Percentiles rank a stretch among this genome's conserved stretches.
Evolutionary conservation across 92 coral and sea anemone species (phyloP).

Genomic region (Zoanthus solanderi): DNA sequence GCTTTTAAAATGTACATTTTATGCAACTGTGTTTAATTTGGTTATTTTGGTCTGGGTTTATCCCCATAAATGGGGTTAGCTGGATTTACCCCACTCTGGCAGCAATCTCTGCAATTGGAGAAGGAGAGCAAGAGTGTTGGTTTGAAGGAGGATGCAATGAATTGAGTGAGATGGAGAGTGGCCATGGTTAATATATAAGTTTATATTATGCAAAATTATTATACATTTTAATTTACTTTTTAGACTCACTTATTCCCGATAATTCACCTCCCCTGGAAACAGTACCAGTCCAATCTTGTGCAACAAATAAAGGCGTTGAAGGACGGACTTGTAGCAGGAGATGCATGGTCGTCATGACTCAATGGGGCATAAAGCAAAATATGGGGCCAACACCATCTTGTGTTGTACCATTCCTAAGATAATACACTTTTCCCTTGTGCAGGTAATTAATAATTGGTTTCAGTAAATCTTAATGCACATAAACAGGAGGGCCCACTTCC

Average conservation of each 20-base stretch:
- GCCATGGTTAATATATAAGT: too few relatives aligned
- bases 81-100: too few relatives aligned
- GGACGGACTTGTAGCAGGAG: neutral
- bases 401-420: neutral
- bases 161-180: too few relatives aligned
- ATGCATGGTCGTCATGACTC: neutral
- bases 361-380: slow-evolving; percentile 17
- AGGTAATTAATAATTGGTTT: neutral
- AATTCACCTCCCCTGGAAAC: neutral
- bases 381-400: slow-evolving; percentile 24
- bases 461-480: neutral
- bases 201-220: neutral
- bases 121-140: too few relatives aligned
- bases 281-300: neutral
- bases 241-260: neutral
- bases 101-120: too few relatives aligned
- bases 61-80: too few relatives aligned
- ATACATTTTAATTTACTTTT: neutral
- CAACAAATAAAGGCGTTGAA: neutral
- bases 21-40: too few relatives aligned
- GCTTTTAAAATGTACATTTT: too few relatives aligned
- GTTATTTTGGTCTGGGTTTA: too few relatives aligned
- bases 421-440: slow-evolving; percentile 18
- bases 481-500: too few relatives aligned
- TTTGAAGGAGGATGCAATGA: too few relatives aligned